Evolutionary conservation across 1,140 invertebrate species (phyloP), one percentile per base, ranked within the genome.

Genomic region (Drosophila rhopaloa): DNA sequence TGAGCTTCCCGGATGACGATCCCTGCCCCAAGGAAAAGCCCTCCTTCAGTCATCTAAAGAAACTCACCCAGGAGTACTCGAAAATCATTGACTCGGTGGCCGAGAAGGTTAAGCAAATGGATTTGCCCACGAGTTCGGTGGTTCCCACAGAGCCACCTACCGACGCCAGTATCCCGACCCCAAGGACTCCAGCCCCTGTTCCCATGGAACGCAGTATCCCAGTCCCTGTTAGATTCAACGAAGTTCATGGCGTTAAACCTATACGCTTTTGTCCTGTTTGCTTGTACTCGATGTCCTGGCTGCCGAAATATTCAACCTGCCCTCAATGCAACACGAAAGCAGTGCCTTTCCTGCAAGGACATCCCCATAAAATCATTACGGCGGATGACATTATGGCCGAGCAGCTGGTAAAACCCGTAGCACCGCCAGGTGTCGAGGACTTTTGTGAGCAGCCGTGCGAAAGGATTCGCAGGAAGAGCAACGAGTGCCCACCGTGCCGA

Each of bases 211-310:
- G 19, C 1, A 1, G 19, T 1, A 86, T 88, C 6, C 75, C 79
- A 1, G 60, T 82, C 7, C 59, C 75, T 0, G 11, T 86, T 0
- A 51, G 62, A 19, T 54, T 67, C 1, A 8, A 62, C 4, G 1
- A 7, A 7, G 8, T 63, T 1, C 48, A 48, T 1, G 62, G 50
- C 7, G 54, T 84, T 2, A 80, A 81, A 2, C 68, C 80, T 1
- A 59, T 65, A 16, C 81, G 85, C 0, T 81, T 65, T 58, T 90
- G 85, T 16, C 85, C 85, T 10, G n/a, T 85, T n/a, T 90, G 85
- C 48, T 27, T 85, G 41, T 60, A 19, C 35, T 35, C 73, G 0
- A 79, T 90, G 75, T 90, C 85, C 1, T 90, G 85, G 85, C 41
- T 90, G 54, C 85, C 85, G 6, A 90, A 73, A 19, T 90, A 63